Percentiles rank a stretch among this genome's conserved stretches.
phyloP scores from a whole-genome alignment of 2,888 invertebrate genomes.

The Ectemnius cavifrons region DNA sequence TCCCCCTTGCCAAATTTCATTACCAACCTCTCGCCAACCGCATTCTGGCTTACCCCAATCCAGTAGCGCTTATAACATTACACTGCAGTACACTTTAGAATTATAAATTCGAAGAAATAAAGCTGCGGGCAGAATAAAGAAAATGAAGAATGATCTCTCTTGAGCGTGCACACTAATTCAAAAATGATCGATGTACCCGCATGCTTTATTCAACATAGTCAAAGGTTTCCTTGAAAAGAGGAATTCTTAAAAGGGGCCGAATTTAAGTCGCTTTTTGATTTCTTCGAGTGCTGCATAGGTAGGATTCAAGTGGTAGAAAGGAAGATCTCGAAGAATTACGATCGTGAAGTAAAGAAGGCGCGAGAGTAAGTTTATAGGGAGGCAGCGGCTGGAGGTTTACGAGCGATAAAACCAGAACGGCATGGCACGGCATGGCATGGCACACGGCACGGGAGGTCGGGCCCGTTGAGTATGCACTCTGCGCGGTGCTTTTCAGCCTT shows the following conservation, averaged over 20 bases:
- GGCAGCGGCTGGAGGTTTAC: slow-evolving; percentile 56
- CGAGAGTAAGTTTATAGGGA: slow-evolving; percentile 47
- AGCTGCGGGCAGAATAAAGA: background rate
- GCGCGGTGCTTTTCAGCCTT: slow-evolving; percentile 24
- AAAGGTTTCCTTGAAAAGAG: background rate
- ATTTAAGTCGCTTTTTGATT: background rate
- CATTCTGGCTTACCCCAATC: too few relatives aligned
- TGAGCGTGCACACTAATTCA: background rate
- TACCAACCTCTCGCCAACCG: too few relatives aligned
- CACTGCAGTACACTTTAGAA: too few relatives aligned
- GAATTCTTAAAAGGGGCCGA: background rate
- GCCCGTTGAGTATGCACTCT: slow-evolving; percentile 10
- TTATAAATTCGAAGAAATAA: too few relatives aligned
- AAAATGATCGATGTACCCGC: background rate
- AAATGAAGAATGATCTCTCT: background rate
- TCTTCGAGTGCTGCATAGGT: background rate
- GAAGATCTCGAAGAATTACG: slow-evolving; percentile 50
- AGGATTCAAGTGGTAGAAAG: background rate
- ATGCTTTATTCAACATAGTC: background rate
- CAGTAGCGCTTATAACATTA: too few relatives aligned
- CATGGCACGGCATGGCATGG: too few relatives aligned
- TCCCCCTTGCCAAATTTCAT: too few relatives aligned
- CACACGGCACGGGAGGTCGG: slow-evolving; percentile 21
- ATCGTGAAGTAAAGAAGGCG: slow-evolving; percentile 40
- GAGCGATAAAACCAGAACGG: slow-evolving; percentile 58